A percentile compares a stretch with the other conserved stretches of the same genome.
phyloP scores from a whole-genome alignment of 2,113 vertebrate species.

The Rostratula benghalensis region DNA sequence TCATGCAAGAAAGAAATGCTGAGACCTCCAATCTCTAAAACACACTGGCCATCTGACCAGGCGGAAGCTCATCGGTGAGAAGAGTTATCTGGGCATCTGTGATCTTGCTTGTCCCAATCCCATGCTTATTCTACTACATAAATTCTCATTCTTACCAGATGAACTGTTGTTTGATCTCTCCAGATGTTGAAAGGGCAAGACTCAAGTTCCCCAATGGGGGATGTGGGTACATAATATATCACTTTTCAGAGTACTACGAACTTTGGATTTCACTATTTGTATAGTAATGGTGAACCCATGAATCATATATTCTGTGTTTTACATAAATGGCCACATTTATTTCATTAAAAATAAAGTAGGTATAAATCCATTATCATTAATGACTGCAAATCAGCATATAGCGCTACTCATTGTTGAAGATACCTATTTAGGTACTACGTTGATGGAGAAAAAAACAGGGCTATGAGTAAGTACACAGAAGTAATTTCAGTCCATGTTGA shows the following conservation, averaged over 20 bases:
- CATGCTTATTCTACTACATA: neutral
- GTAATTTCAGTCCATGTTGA: neutral
- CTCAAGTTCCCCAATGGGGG: neutral
- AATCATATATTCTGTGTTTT: neutral
- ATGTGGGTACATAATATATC: neutral
- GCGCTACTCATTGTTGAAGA: neutral
- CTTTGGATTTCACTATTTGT: neutral
- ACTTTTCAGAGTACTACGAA: neutral
- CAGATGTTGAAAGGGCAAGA: neutral
- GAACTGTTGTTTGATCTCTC: neutral
- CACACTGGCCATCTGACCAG: neutral
- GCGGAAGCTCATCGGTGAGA: neutral
- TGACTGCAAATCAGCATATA: neutral
- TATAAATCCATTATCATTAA: neutral
- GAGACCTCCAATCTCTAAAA: neutral
- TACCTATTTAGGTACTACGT: neutral
- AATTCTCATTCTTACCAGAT: neutral
- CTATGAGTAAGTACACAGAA: neutral
- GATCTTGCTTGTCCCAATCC: neutral
- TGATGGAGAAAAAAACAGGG: neutral
- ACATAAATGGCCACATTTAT: neutral
- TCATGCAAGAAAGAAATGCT: neutral
- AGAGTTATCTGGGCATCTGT: neutral
- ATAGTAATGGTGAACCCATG: neutral
- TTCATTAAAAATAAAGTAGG: neutral